Base-by-base conservation (phyloP, 2,888 invertebrate species). In the Hirtodrosophila trivittata region DNA sequence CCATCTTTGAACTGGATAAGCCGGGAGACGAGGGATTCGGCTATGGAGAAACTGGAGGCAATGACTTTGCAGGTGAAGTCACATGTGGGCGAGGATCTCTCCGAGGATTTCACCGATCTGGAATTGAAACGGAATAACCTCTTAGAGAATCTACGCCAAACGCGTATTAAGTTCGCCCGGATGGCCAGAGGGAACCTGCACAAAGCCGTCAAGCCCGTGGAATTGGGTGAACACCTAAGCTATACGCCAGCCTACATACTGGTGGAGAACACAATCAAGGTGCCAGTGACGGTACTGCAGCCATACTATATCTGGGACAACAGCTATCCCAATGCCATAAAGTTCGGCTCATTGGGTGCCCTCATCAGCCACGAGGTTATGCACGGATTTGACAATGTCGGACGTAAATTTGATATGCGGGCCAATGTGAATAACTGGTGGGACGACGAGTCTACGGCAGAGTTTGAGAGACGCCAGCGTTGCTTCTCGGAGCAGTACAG, bases 401-500 rank as follows among this genome's bases (percentile, higher is more conserved):
- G 89, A 0, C 87, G 89, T 0, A 76, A 74, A 9, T 89, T 78
- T 35, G 89, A 89, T 60, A 75, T 76, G 1, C 33, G 52, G 1
- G 88, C 89, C 26, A 84, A 87, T 16, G 50, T 64, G 3, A 66
- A 74, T 0, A 77, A 87, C 25, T 89, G 89, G 90, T 90, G 89
- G 89, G 88, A 89, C 45, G 62, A 64, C 0, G 39, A 42, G 3
- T 88, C 89, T 2, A 68, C 77, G 0, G 1, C 1, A 0, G 49
- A 69, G 1, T 89, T 89, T 51, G 59, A 71, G 3, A 49, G 75
- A 0, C 83, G 87, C 5, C 72, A 77, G 3, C 57, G 72, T 1
- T 90, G 90, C 57, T 89, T 90, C 12, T 75, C 68, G 0, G 50
- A 87, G 0, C 89, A 89, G 49, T 89, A 89, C 38, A 80, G 86